A percentile compares a stretch with the other conserved stretches of the same genome.
Conservation (phyloP, 1,140 invertebrate genomes). For the Apocrypta bakeri region DNA sequence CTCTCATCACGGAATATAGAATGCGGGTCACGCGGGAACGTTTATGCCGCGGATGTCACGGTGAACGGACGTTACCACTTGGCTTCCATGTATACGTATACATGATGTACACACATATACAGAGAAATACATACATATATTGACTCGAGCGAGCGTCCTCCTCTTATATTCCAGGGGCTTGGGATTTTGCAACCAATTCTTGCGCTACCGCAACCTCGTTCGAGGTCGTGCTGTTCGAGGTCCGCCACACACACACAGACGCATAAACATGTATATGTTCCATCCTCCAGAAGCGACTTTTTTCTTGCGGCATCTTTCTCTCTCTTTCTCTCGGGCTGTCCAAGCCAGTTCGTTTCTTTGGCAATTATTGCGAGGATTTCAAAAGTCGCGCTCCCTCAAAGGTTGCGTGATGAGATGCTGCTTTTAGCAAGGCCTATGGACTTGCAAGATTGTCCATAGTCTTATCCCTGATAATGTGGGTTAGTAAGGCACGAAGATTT, state of each 20-base stretch:
- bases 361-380: constrained; percentile 30
- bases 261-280: constrained; percentile 37
- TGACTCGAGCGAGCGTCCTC: too few species aligned
- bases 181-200: constrained; percentile 61
- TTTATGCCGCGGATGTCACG: constrained; percentile 58
- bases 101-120: constrained; percentile 46
- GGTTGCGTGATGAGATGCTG: too few species aligned
- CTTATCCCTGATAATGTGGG: too few species aligned
- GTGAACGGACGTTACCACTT: constrained; percentile 61
- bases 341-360: constrained; percentile 25
- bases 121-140: too few species aligned
- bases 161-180: constrained; percentile 36
- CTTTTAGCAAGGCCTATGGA: too few species aligned
- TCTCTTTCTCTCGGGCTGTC: background rate
- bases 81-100: too few species aligned
- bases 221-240: constrained; percentile 59
- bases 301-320: background rate
- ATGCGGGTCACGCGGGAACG: constrained; percentile 40
- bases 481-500: too few species aligned
- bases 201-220: constrained; percentile 58
- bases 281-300: constrained; percentile 25
- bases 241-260: constrained; percentile 50
- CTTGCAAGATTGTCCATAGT: too few species aligned
- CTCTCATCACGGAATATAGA: constrained; percentile 22
- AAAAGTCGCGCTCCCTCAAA: constrained; percentile 4